Percentiles rank a stretch among this genome's conserved stretches.
These are phyloP conservation scores for Drosophila acutilabella DNA, from an alignment of 2,888 invertebrate genomes.

Conservation along the genomic window DNA sequence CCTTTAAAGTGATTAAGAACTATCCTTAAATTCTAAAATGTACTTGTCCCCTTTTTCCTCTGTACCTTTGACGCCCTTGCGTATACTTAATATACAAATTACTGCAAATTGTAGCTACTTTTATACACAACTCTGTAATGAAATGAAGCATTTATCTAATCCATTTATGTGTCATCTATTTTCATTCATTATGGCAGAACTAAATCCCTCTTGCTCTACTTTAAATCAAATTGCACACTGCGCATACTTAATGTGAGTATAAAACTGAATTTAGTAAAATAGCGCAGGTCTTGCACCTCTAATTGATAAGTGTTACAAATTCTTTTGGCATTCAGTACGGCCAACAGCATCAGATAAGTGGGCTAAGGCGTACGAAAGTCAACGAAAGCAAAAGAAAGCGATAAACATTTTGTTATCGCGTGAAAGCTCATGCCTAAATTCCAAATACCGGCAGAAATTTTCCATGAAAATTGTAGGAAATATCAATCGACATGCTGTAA, in stretches of 20 bases:
- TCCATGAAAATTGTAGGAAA: conserved; percentile 41
- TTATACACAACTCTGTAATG: background rate
- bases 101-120: background rate
- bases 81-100: background rate
- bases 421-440: conserved; percentile 36
- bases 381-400: conserved; percentile 26
- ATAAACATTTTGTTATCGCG: conserved; percentile 62
- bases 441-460: conserved; percentile 26
- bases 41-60: too few species aligned
- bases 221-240: background rate
- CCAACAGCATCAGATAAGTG: conserved; percentile 28
- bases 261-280: background rate
- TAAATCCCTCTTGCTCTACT: background rate
- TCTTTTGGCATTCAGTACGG: conserved; percentile 14
- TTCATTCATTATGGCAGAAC: background rate
- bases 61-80: background rate
- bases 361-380: background rate
- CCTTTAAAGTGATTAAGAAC: too few species aligned
- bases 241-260: conserved; percentile 5
- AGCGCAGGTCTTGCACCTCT: conserved; percentile 15
- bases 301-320: conserved; percentile 50
- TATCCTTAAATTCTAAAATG: too few species aligned
- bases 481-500: conserved; percentile 58
- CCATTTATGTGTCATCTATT: background rate
- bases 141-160: background rate